phyloP scores from a whole-genome alignment of 2,113 vertebrate genomes.

The Lagopus leucura region DNA sequence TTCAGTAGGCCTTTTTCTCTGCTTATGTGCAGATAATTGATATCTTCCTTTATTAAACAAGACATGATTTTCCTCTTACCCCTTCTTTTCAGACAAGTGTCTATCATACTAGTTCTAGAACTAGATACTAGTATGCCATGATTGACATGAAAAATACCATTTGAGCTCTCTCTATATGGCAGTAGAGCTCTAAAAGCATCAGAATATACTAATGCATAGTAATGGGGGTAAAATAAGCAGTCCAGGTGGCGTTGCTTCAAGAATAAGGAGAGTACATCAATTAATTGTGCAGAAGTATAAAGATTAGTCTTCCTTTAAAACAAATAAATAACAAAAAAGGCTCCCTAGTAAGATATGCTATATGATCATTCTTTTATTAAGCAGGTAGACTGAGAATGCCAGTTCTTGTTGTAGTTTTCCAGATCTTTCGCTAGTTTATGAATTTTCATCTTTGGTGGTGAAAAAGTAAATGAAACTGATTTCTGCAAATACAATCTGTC shows the following conservation, averaged over 20 bases:
- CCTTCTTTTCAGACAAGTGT: not conserved
- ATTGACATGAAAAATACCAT: not conserved
- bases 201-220: not conserved
- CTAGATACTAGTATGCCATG: not conserved
- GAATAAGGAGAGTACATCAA: not conserved
- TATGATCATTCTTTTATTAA: not conserved
- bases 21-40: not conserved
- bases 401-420: not conserved
- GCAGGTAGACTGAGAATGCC: not conserved
- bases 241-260: not conserved
- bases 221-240: not conserved
- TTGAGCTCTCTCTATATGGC: not conserved
- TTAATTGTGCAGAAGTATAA: not conserved
- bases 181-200: not conserved
- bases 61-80: not conserved
- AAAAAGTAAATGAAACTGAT: not conserved
- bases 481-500: not conserved
- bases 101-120: too few relatives aligned
- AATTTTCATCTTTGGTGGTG: not conserved
- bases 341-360: accelerated
- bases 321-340: not conserved
- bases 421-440: not conserved
- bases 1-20: not conserved
- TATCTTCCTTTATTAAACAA: not conserved
- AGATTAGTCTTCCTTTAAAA: not conserved